A percentile compares a stretch with the other conserved stretches of the same genome.
phyloP scores from a whole-genome alignment of 2,888 invertebrate species.

The Orthosia gracilis region DNA sequence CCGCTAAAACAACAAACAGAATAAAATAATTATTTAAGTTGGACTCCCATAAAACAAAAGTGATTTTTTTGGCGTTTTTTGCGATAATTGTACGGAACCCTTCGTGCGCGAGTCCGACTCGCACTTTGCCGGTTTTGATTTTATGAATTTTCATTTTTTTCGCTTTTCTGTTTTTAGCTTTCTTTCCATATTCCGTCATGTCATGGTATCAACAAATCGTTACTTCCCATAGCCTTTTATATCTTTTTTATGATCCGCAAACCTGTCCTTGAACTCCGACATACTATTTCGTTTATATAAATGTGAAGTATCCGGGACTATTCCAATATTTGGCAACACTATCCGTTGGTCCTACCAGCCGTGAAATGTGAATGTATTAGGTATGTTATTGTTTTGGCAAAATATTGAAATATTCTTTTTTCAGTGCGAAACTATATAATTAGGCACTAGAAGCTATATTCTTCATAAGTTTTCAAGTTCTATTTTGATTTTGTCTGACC shows the following conservation, averaged over 20 bases:
- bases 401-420: background rate
- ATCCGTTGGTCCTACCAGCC: background rate
- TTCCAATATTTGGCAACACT: conserved; percentile 30
- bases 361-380: conserved; percentile 32
- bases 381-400: conserved; percentile 8
- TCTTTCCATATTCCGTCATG: background rate
- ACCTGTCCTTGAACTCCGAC: conserved; percentile 37
- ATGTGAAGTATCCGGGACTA: background rate
- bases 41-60: too few species aligned
- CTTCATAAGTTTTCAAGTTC: background rate
- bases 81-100: too few species aligned
- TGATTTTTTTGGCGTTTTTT: too few species aligned
- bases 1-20: too few species aligned
- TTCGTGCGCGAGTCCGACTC: too few species aligned
- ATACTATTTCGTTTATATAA: conserved; percentile 4
- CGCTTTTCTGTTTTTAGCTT: background rate
- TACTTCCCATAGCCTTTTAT: background rate
- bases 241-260: conserved; percentile 10
- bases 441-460: background rate
- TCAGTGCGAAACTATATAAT: background rate
- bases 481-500: background rate
- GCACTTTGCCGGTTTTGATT: too few species aligned
- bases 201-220: conserved; percentile 32
- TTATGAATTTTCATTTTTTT: too few species aligned
- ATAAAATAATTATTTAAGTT: too few species aligned